Conservation (phyloP, 2,888 invertebrate genomes). For the Orthosia incerta region DNA sequence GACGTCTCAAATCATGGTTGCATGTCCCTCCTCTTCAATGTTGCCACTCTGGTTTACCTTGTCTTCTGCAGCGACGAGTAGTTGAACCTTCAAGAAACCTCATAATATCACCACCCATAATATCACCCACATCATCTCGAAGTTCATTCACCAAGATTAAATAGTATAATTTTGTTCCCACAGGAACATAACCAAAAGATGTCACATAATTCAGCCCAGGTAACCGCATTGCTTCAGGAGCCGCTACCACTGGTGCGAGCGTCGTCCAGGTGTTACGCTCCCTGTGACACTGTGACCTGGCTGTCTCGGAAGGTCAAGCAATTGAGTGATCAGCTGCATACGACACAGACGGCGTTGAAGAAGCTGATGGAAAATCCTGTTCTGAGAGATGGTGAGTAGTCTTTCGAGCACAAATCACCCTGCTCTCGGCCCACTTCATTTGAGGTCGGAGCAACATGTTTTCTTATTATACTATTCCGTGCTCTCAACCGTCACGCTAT, state of each 20-base stretch:
- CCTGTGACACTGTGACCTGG: constrained; percentile 92
- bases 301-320: constrained; percentile 90
- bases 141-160: not conserved
- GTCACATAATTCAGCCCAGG: constrained; percentile 54
- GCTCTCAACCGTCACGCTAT: no score
- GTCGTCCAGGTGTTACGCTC: constrained; percentile 91
- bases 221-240: constrained; percentile 73
- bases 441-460: no score
- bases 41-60: no score
- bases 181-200: constrained; percentile 23
- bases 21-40: no score
- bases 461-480: no score
- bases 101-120: no score
- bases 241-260: constrained; percentile 84
- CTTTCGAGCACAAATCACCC: no score
- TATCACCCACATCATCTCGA: not conserved
- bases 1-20: no score
- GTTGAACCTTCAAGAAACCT: not conserved
- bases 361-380: constrained; percentile 81
- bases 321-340: constrained; percentile 89
- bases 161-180: not conserved
- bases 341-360: constrained; percentile 86
- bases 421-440: no score
- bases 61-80: no score
- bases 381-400: constrained; percentile 73